These are phyloP conservation scores for Schlechtendalia chinensis DNA, from an alignment of 1,140 invertebrate genomes.

Conservation along the genomic window DNA sequence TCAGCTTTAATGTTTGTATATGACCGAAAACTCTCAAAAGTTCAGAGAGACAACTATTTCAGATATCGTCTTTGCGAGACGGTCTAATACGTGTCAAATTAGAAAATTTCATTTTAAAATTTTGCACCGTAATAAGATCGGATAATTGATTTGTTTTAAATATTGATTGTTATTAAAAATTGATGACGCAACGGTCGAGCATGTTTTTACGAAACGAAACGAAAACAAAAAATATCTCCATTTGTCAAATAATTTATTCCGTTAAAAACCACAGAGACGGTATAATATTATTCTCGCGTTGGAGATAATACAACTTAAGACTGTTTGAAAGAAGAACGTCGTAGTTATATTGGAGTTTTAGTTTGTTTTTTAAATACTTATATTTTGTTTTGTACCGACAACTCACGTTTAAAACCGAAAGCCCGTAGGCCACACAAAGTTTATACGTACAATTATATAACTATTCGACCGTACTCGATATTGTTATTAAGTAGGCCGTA, in stretches of 20 bases:
- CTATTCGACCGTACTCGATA: slow-evolving; percentile 18
- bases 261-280: background rate
- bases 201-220: too few species aligned
- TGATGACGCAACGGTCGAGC: too few species aligned
- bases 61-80: too few species aligned
- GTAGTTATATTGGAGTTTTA: slow-evolving; percentile 27
- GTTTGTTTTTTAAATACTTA: slow-evolving; percentile 35
- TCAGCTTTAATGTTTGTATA: too few species aligned
- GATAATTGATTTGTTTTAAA: too few species aligned
- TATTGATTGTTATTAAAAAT: too few species aligned
- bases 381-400: slow-evolving; percentile 15
- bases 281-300: background rate
- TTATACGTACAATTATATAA: slow-evolving; percentile 20
- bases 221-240: background rate
- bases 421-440: slow-evolving; percentile 3
- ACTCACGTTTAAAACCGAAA: background rate
- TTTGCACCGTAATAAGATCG: too few species aligned
- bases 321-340: background rate
- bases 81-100: too few species aligned
- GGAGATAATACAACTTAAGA: slow-evolving; percentile 14
- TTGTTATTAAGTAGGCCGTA: background rate
- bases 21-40: too few species aligned
- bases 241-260: background rate
- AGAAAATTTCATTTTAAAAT: too few species aligned
- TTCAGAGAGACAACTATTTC: too few species aligned